Base-by-base conservation (phyloP, 2,888 invertebrate genomes). In the Brachylomia viminalis region DNA sequence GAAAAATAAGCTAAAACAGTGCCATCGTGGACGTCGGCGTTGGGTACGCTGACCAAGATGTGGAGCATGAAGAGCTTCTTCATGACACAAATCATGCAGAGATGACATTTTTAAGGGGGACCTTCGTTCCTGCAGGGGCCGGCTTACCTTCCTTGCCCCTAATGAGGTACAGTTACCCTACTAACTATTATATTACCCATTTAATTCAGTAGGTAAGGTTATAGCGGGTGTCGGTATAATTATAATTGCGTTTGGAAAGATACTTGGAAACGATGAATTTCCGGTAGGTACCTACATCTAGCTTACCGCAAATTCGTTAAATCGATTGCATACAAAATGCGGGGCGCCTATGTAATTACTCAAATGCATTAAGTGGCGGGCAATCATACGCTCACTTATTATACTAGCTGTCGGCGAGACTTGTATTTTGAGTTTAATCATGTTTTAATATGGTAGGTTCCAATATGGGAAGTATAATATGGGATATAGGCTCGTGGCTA, bases 281-380 rank as follows among this genome's bases (percentile, higher is more conserved):
- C 8, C 20, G 11, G 6, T 33, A 33, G 74, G 61, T 82, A 67
- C 20, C n/a, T n/a, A n/a, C n/a, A n/a, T n/a, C n/a, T n/a, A n/a
- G n/a, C n/a, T n/a, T 42, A 38, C n/a, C 17, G 38, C 58, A 33
- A 82, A 67, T 83, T 67, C 20, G 33, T 58, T 23, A 77, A 59
- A 65, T 75, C 84, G 38, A 79, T 68, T 56, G 23, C 47, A 75
- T 71, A 56, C 70, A 45, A 75, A 82, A 79, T 75, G 45, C 42
- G 15, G 23, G n/a, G 27, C 23, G n/a, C 49, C 47, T 38, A 45
- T 64, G 71, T 79, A 64, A 74, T 69, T 78, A 58, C 23, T 23
- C n/a, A 62, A 70, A 74, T 66, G n/a, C 33, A 64, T 80, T 66
- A 73, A 10, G 27, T 72, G 58, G 64, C 30, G 20, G 0, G n/a